Conservation (phyloP, 2,888 invertebrate species). For the Lasioglossum lativentre region DNA sequence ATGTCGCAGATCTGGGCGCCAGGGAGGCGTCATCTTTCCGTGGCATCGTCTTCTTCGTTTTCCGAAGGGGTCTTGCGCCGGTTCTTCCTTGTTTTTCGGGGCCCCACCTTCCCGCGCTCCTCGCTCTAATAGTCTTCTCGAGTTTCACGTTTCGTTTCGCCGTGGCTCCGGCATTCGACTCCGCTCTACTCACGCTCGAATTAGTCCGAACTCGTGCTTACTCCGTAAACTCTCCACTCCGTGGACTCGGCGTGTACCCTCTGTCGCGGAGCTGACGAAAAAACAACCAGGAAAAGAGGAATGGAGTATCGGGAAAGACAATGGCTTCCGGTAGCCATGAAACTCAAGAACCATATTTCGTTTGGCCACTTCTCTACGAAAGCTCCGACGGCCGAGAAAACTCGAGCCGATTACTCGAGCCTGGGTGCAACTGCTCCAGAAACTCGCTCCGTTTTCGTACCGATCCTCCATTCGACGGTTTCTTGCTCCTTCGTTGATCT, state of each 20-base stretch:
- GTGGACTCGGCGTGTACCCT: constrained; percentile 9
- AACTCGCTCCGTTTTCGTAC: constrained; percentile 25
- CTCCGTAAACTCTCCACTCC: neutral
- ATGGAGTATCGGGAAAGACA: constrained; percentile 21
- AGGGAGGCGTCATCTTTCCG: constrained; percentile 82
- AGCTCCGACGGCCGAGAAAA: constrained; percentile 20
- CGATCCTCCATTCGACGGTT: constrained; percentile 12
- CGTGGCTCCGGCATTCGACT: constrained; percentile 64
- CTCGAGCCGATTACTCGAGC: constrained; percentile 23
- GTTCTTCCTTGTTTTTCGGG: constrained; percentile 35
- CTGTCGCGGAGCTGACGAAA: neutral
- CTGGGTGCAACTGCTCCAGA: neutral
- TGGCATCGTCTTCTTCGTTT: constrained; percentile 78
- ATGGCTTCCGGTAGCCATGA: constrained; percentile 37
- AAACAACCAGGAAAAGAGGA: neutral
- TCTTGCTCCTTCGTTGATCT: neutral
- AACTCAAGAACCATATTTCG: constrained; percentile 49
- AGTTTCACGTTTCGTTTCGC: constrained; percentile 75
- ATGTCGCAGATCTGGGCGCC: constrained; percentile 75
- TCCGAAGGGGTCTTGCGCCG: constrained; percentile 35
- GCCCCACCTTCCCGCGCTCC: constrained; percentile 37
- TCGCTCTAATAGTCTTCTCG: constrained; percentile 62
- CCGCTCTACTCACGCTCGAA: constrained; percentile 56
- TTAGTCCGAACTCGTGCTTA: constrained; percentile 46
- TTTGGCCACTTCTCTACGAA: constrained; percentile 28